Percentiles rank a stretch among this genome's conserved stretches.
Conservation (phyloP, 2,888 invertebrate genomes). For the Megaustenia siamemsis region DNA sequence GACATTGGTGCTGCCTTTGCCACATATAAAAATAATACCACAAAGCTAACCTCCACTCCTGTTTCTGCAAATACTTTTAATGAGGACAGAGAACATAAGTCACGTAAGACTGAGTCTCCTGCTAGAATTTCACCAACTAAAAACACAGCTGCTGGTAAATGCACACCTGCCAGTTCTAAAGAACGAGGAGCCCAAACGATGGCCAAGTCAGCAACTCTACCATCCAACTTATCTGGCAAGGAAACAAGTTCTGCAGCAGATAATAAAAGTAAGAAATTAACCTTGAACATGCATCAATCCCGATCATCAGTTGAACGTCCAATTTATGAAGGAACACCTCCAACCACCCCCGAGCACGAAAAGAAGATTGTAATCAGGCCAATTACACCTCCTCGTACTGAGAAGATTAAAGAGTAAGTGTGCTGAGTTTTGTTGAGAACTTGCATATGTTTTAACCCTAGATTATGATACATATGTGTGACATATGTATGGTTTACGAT, state of each 20-base stretch:
- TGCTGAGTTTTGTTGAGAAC: not conserved
- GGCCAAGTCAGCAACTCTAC: constrained; percentile 56
- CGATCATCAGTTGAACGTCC: constrained; percentile 63
- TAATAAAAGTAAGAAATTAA: constrained; percentile 40
- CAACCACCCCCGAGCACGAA: constrained; percentile 69
- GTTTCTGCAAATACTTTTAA: constrained; percentile 42
- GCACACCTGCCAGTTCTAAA: constrained; percentile 20
- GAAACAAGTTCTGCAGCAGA: constrained; percentile 18
- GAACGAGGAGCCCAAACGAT: constrained; percentile 26
- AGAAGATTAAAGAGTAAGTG: constrained; percentile 10
- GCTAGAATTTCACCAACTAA: constrained; percentile 31
- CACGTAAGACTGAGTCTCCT: not conserved
- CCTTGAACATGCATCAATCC: constrained; percentile 54
- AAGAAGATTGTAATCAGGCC: constrained; percentile 62
- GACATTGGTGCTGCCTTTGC: constrained; percentile 53
- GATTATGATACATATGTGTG: too few relatives aligned
- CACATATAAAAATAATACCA: constrained; percentile 6
- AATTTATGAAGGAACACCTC: constrained; percentile 74
- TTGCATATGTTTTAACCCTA: too few relatives aligned
- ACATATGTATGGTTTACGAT: too few relatives aligned
- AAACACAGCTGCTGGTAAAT: not conserved
- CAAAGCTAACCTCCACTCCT: not conserved
- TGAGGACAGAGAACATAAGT: not conserved
- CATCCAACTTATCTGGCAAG: constrained; percentile 50
- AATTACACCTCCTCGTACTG: constrained; percentile 68